These are phyloP conservation scores for Colinus virginianus DNA, from an alignment of 2,113 vertebrate species.

Conservation along the genomic window DNA sequence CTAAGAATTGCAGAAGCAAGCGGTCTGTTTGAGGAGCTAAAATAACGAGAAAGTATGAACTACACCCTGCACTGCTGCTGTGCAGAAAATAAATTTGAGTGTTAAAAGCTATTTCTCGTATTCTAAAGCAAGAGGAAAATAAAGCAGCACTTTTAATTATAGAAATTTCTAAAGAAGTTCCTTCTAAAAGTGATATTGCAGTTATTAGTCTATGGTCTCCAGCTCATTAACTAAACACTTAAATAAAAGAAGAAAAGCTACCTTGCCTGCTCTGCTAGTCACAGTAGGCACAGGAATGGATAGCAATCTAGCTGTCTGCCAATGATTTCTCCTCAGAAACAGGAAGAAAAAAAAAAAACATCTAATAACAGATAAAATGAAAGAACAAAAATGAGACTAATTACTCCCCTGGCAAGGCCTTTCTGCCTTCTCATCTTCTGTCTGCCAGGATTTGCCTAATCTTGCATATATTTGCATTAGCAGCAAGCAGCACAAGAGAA, in stretches of 20 bases:
- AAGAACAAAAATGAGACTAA: slow-evolving; percentile 39
- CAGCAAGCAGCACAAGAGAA: not conserved
- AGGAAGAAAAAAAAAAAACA: slow-evolving; percentile 8
- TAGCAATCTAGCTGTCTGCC: not conserved
- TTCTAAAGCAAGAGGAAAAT: not conserved
- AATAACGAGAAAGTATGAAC: not conserved
- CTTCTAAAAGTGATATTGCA: not conserved
- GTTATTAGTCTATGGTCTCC: not conserved
- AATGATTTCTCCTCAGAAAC: not conserved
- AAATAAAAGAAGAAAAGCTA: not conserved
- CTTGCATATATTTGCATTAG: slow-evolving; percentile 55
- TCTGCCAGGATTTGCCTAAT: slow-evolving; percentile 48
- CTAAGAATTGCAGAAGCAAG: not conserved
- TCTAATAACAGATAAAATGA: not conserved
- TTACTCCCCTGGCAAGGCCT: not conserved
- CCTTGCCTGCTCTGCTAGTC: not conserved
- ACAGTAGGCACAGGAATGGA: not conserved
- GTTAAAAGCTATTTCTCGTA: not conserved
- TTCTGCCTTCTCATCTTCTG: slow-evolving; percentile 16
- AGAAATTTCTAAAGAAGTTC: not conserved
- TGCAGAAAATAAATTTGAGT: not conserved
- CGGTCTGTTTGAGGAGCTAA: not conserved
- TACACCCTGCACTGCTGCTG: not conserved
- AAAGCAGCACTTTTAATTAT: not conserved
- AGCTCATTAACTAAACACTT: not conserved